These are phyloP conservation scores for Troides oblongomaculatus DNA, from an alignment of 2,888 invertebrate species.

Conservation along the genomic window DNA sequence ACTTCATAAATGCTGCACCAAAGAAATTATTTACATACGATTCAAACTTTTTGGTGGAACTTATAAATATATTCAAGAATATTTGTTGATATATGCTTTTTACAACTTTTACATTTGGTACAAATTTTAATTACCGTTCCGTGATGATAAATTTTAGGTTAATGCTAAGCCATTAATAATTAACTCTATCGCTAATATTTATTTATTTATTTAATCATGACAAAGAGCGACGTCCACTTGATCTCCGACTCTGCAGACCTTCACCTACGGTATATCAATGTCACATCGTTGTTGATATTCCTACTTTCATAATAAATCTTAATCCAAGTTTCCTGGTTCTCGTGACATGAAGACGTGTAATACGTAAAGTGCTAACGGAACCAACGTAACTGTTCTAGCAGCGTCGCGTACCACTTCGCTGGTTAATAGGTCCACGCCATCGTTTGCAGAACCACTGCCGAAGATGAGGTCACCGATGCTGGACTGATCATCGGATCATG, in stretches of 20 bases:
- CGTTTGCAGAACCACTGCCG: conserved; percentile 36
- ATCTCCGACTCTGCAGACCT: neutral
- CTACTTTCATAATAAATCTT: conserved; percentile 11
- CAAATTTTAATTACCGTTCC: neutral
- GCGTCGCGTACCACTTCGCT: conserved; percentile 55
- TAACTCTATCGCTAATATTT: neutral
- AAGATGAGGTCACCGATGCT: conserved; percentile 37
- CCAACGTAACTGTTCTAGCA: conserved; percentile 42
- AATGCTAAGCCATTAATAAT: neutral
- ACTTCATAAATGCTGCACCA: too few relatives aligned
- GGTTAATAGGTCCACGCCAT: conserved; percentile 48
- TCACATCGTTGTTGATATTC: neutral
- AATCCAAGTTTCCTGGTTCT: conserved; percentile 18
- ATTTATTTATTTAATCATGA: neutral
- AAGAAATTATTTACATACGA: too few relatives aligned
- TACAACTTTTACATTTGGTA: neutral
- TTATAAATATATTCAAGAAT: too few relatives aligned
- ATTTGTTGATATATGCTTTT: neutral
- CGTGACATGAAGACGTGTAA: conserved; percentile 27
- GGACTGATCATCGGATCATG: conserved; percentile 7
- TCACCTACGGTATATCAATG: neutral
- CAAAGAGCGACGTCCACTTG: neutral
- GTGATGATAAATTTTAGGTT: neutral
- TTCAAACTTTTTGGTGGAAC: too few relatives aligned
- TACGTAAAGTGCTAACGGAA: conserved; percentile 49